These are phyloP conservation scores for Hyposmocoma kahamanoa DNA, from an alignment of 1,140 invertebrate species.

Conservation along the genomic window DNA sequence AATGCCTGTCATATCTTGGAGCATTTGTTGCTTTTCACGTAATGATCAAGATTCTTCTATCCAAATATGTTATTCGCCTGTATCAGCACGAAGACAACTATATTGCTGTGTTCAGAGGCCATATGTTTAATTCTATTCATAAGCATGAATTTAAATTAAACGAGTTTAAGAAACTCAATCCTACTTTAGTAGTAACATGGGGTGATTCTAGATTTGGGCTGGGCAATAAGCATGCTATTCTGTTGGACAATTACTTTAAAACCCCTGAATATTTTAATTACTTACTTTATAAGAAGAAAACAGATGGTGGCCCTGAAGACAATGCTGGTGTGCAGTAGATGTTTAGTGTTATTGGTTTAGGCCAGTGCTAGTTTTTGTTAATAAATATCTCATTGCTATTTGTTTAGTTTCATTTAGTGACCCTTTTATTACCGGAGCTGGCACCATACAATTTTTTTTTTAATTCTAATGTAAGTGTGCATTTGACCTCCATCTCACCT, in stretches of 20 bases:
- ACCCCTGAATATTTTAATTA: slow-evolving; percentile 60
- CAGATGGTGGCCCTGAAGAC: slow-evolving; percentile 10
- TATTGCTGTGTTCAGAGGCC: slow-evolving; percentile 52
- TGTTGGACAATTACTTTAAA: slow-evolving; percentile 57
- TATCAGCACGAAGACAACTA: slow-evolving; percentile 60
- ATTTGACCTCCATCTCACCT: too few relatives aligned
- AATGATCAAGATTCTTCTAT: slow-evolving; percentile 45
- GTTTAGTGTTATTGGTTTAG: too few relatives aligned
- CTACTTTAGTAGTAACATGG: slow-evolving; percentile 48
- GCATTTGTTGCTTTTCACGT: slow-evolving; percentile 48
- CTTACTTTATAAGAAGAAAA: slow-evolving; percentile 44
- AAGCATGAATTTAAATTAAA: slow-evolving; percentile 55
- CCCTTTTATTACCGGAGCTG: too few relatives aligned
- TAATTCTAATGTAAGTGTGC: too few relatives aligned
- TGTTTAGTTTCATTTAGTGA: too few relatives aligned
- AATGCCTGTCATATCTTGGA: slow-evolving; percentile 47
- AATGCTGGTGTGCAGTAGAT: too few relatives aligned
- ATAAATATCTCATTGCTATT: too few relatives aligned
- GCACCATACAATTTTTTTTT: too few relatives aligned
- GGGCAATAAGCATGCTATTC: slow-evolving; percentile 52
- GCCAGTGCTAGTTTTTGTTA: too few relatives aligned
- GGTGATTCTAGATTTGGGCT: slow-evolving; percentile 50
- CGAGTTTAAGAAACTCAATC: slow-evolving; percentile 52
- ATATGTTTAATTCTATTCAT: slow-evolving; percentile 40
- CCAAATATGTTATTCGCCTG: slow-evolving; percentile 53